Conservation (phyloP, 2,113 vertebrate species). For the Chrysochloris asiatica region DNA sequence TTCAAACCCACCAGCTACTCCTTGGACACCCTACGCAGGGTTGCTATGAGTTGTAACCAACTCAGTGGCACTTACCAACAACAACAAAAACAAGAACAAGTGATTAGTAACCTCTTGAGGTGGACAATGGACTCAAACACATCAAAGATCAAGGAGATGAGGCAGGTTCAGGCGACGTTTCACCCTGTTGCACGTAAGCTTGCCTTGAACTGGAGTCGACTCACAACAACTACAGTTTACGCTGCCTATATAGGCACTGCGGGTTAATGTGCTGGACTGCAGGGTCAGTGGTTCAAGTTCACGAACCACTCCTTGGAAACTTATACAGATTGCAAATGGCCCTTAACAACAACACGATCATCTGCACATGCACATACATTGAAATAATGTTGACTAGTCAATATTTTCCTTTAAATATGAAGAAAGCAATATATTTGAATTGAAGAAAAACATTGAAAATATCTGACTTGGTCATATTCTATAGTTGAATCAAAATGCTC, state of each 20-base stretch:
- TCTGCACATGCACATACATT: background rate
- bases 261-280: too few species aligned
- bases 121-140: background rate
- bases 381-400: background rate
- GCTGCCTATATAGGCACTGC: too few species aligned
- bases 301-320: too few species aligned
- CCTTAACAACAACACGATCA: too few species aligned
- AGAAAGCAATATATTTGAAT: constrained; percentile 12
- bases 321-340: too few species aligned
- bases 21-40: too few species aligned
- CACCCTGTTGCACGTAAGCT: background rate
- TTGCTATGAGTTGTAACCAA: too few species aligned
- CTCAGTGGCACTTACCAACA: too few species aligned
- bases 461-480: constrained; percentile 30
- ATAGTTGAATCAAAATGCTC: constrained; percentile 52
- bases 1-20: too few species aligned
- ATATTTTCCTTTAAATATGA: constrained; percentile 35
- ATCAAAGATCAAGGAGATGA: background rate
- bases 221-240: background rate
- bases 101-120: background rate
- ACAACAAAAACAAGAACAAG: too few species aligned
- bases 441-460: background rate
- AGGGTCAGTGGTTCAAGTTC: too few species aligned
- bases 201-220: background rate
- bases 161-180: background rate